Base-by-base conservation (phyloP, 2,888 invertebrate species). In the Argyresthia goedartella region DNA sequence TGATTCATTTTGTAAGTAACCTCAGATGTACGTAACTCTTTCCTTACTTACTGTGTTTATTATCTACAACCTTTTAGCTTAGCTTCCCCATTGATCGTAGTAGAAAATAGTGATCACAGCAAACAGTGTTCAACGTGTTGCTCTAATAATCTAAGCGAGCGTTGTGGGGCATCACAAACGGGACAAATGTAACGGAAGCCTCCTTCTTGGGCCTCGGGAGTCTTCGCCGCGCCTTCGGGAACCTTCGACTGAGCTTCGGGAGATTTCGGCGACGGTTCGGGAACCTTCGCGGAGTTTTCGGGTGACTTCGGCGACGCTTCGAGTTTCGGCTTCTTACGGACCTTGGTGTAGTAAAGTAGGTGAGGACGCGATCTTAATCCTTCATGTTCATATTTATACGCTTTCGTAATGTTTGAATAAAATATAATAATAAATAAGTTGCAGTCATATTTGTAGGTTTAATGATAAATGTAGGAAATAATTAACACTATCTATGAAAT, bases 121-220 rank as follows among this genome's bases (percentile, higher is more conserved):
- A 84, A 56, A 62, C 89, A 89, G 13, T 74, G 67, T 16, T 90
- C 89, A 13, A 90, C 80, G 57, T 91, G 90, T 60, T 89, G 88
- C 60, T 90, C 86, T 25, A 90, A 66, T 44, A 87, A 61, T 58
- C 81, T 70, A 15, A 89, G 60, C 0, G 89, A 78, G 59, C 84
- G 82, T 66, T 86, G 89, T 14, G 77, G 71, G 59, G 73, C 62
- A 65, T 86, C 86, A 69, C 90, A 91, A 55, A 90, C 81, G 0
- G 90, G 90, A 59, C 91, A 90, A 69, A 76, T 74, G 76, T 68
- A 89, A 1, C 78, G 1, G 79, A 74, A 4, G 42, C 52, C 49
- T 70, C 72, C 42, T 49, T 52, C 14, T 11, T 33, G 25, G 11
- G 53, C 56, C 15, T 50, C 45, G 1, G 53, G 53, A 0, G 52